Base-by-base conservation (phyloP, 2,113 vertebrate genomes). In the Sterrhoptilus dennistouni region DNA sequence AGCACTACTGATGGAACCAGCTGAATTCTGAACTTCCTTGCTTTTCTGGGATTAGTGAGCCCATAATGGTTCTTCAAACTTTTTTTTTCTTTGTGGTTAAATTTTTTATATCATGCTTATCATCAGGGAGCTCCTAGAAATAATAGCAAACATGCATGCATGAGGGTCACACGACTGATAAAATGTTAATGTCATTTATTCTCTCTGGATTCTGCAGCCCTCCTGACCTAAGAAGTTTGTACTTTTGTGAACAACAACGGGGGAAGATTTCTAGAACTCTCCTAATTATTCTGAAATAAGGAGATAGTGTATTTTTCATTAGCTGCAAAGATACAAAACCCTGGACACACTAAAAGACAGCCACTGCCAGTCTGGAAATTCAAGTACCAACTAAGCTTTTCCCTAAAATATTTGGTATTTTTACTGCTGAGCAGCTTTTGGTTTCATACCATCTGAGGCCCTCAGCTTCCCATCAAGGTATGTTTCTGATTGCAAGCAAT, bases 101-200 rank as follows among this genome's bases (percentile, higher is more conserved):
- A 88, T 95, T 94, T 96, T 97, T 96, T 93, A 95, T 96, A 88
- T 74, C 74, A 56, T 60, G 28, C 71, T 94, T 92, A 95, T 92
- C 90, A 94, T 90, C 70, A 83, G 75, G 90, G 92, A 97, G 56
- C 87, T 95, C 82, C 90, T 44, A 88, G 78, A 93, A 96, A 93
- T 96, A 96, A 96, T 86, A 96, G 88, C 93, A 93, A 92, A 95
- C 85, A 95, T 52, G 47, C 78, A 0, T 86, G 82, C 90, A 86
- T 3, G 4, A 95, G 87, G 90, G 93, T 95, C 92, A 92, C 88
- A 94, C 40, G 52, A 68, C 82, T 94, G 47, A 76, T 96, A 50
- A 96, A 96, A 96, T 93, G 71, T 96, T 95, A 94, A 97, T 96
- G 93, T 35, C 13, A 21, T 86, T 86, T 94, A 86, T 92, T 93